Percentiles rank a stretch among this genome's conserved stretches.
These are phyloP conservation scores for Torymus aiolomorphi DNA, from an alignment of 2,888 invertebrate species.

Conservation along the genomic window DNA sequence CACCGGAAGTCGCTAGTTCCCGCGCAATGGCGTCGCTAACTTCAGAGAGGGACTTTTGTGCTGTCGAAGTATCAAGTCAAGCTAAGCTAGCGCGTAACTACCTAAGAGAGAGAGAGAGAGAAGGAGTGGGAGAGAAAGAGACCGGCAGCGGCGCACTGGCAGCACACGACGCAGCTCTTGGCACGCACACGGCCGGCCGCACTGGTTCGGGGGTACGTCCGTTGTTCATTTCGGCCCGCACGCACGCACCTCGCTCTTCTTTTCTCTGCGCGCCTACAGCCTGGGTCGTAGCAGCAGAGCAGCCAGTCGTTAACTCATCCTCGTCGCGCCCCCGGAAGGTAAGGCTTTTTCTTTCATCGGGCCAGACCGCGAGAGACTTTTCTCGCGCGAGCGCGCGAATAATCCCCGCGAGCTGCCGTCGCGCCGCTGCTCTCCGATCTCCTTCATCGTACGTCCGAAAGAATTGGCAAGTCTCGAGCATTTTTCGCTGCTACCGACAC, in stretches of 20 bases:
- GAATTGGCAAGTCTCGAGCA: too few species aligned
- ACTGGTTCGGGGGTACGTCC: not conserved
- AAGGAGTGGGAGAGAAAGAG: too few species aligned
- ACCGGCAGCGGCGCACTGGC: too few species aligned
- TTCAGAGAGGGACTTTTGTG: conserved; percentile 23
- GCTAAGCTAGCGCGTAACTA: too few species aligned
- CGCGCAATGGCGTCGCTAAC: conserved; percentile 44
- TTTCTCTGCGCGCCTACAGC: not conserved
- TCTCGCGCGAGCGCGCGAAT: too few species aligned
- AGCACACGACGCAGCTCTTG: conserved; percentile 15
- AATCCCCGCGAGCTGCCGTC: too few species aligned
- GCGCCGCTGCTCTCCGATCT: too few species aligned
- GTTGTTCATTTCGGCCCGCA: conserved; percentile 19
- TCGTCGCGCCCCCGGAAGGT: conserved; percentile 4
- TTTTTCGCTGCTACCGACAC: too few species aligned
- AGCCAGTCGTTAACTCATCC: not conserved
- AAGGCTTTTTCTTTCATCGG: not conserved
- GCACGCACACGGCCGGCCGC: conserved; percentile 25
- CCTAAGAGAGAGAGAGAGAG: too few species aligned
- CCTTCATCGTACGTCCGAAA: too few species aligned
- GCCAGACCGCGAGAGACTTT: too few species aligned
- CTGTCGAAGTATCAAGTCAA: not conserved
- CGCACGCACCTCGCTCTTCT: not conserved
- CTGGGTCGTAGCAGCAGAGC: not conserved
- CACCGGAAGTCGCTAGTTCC: conserved; percentile 45